Evolutionary conservation across 92 coral and sea anemone genomes (phyloP).

Genomic region (Muricea muricata): DNA sequence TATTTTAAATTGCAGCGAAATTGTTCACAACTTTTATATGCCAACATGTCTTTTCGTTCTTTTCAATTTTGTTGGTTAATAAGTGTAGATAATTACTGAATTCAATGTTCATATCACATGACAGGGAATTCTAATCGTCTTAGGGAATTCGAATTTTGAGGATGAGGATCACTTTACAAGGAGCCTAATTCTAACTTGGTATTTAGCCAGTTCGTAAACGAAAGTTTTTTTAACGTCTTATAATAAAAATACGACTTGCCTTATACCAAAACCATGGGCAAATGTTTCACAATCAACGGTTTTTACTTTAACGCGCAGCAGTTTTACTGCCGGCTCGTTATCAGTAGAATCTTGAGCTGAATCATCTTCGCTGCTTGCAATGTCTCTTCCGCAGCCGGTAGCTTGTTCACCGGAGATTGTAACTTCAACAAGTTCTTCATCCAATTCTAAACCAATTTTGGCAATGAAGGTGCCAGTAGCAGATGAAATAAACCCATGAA

Average conservation of each 20-base stretch:
- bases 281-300: conserved; percentile 53
- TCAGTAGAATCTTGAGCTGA: not conserved
- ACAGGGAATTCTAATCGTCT: too few species aligned
- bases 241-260: conserved; percentile 26
- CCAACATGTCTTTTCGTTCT: too few species aligned
- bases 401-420: not conserved
- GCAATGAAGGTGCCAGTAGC: not conserved
- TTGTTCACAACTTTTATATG: too few species aligned
- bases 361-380: not conserved
- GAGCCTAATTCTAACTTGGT: not conserved
- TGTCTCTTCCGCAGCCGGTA: too few species aligned
- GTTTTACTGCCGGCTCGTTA: not conserved
- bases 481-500: not conserved
- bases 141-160: too few species aligned
- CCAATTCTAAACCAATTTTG: not conserved
- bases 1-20: too few species aligned
- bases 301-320: conserved; percentile 17
- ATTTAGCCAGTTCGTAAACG: too few species aligned
- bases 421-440: not conserved
- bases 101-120: too few species aligned
- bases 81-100: too few species aligned
- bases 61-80: too few species aligned
- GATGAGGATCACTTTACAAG: too few species aligned
- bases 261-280: conserved; percentile 71
- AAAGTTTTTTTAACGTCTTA: not conserved